Evolutionary conservation across 2,797 vertebrate genomes (phyloP).

Genomic region (Microctenopoma stevenorrisi): DNA sequence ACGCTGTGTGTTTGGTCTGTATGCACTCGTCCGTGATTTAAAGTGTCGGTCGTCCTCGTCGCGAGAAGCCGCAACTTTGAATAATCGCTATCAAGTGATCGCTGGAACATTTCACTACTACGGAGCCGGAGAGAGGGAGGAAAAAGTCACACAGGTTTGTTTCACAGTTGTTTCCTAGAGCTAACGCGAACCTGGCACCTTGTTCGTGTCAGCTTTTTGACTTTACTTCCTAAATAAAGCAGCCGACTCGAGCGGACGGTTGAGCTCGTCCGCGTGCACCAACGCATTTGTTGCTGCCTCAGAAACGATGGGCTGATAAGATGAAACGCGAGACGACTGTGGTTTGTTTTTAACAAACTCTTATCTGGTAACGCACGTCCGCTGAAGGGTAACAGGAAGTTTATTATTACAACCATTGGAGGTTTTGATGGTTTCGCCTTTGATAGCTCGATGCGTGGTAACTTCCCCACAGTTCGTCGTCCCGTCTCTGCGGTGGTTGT

Average conservation of each 20-base stretch:
- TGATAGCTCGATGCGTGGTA: not conserved
- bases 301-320: not conserved
- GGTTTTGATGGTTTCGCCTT: not conserved
- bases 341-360: not conserved
- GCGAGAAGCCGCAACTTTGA: conserved; percentile 70
- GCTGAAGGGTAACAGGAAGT: conserved; percentile 19
- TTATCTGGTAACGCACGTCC: conserved; percentile 49
- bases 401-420: conserved; percentile 13
- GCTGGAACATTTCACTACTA: conserved; percentile 50
- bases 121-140: conserved; percentile 42
- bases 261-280: not conserved
- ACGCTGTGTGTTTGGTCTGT: conserved; percentile 21
- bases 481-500: not conserved
- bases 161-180: conserved; percentile 37
- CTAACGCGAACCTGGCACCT: not conserved
- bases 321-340: not conserved
- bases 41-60: conserved; percentile 34
- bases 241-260: not conserved
- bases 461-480: not conserved
- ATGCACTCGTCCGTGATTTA: conserved; percentile 17
- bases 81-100: conserved; percentile 69
- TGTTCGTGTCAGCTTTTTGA: not conserved
- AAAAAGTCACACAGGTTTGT: conserved; percentile 82
- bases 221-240: not conserved
- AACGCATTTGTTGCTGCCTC: not conserved